Evolutionary conservation across 2,113 vertebrate genomes (phyloP), one percentile per base, ranked within the genome.

Genomic region (Takifugu flavidus): DNA sequence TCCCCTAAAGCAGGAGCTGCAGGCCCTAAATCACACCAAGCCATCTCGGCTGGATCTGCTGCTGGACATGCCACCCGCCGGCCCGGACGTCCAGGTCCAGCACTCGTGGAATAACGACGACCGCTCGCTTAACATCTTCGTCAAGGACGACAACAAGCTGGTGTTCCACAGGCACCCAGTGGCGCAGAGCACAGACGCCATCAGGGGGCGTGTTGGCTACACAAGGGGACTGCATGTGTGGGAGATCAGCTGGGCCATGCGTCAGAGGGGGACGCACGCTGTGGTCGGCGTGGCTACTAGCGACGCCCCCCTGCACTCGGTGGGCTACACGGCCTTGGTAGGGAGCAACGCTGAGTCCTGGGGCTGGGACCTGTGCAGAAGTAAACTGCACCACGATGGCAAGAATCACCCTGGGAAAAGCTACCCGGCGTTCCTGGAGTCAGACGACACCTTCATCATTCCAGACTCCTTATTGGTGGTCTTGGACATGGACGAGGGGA

Each of bases 211-310:
- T 25, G 92, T 97, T 2, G 97, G 97, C 7, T 99, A 98, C 71
- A 99, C 96, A 0, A 89, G 95, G 0, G 97, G 97, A 10, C 91
- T 99, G 56, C 97, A 99, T 0, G 95, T 98, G 1, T 99, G 97
- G 97, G 96, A 99, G 91, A 98, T 99, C 83, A 96, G 92, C 0
- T 99, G 97, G 97, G 95, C 95, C 1, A 95, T 95, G 95, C 87
- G 96, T 13, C 97, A 99, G 86, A 90, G 97, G 2, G 97, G 97
- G 61, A 99, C 97, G 0, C 97, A 99, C 0, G 96, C 96, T 0
- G 95, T 99, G 57, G 97, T 99, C 0, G 97, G 97, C 0, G 96
- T 99, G 70, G 95, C 96, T 0, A 96, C 94, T 0, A 92, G 90
- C 0, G 95, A 98, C 0, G 95, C 97, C 1, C 95, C 96, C 1